Conservation (phyloP, 2,113 vertebrate species). For the Menidia beryllina region DNA sequence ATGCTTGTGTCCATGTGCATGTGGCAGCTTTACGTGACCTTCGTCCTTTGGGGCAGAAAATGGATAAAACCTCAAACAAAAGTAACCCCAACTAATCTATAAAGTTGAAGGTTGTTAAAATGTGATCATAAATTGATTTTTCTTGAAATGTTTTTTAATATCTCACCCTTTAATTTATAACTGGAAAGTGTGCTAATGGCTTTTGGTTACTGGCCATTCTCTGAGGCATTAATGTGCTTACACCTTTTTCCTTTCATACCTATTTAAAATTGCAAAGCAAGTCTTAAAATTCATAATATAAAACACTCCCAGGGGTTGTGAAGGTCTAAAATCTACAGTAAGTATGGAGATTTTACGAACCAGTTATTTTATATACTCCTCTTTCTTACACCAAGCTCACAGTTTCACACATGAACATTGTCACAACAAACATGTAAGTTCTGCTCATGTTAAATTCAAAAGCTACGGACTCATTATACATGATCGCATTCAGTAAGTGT, state of each 20-base stretch:
- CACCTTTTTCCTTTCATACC: not conserved
- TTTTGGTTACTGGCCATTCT: not conserved
- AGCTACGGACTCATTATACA: conserved; percentile 40
- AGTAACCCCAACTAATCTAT: conserved; percentile 31
- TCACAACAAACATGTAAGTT: not conserved
- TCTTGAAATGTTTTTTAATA: conserved; percentile 15
- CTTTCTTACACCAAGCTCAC: not conserved
- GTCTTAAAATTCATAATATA: conserved; percentile 1
- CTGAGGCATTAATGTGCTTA: not conserved
- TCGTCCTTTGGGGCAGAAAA: conserved; percentile 16
- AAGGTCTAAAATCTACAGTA: not conserved
- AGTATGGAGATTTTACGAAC: not conserved
- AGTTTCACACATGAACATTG: not conserved
- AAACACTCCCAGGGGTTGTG: not conserved
- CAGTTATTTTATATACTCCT: not conserved
- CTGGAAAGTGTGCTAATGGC: not conserved
- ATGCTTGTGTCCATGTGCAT: conserved; percentile 10
- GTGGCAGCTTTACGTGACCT: conserved; percentile 7
- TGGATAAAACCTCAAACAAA: conserved; percentile 4
- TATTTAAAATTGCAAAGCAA: conserved; percentile 10
- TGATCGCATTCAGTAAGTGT: conserved; percentile 43
- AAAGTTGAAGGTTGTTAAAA: conserved; percentile 27
- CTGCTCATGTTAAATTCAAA: conserved; percentile 1
- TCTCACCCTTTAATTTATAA: not conserved
- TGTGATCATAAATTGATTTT: not conserved